Base-by-base conservation (phyloP, 2,797 vertebrate species). In the Mus spretus region DNA sequence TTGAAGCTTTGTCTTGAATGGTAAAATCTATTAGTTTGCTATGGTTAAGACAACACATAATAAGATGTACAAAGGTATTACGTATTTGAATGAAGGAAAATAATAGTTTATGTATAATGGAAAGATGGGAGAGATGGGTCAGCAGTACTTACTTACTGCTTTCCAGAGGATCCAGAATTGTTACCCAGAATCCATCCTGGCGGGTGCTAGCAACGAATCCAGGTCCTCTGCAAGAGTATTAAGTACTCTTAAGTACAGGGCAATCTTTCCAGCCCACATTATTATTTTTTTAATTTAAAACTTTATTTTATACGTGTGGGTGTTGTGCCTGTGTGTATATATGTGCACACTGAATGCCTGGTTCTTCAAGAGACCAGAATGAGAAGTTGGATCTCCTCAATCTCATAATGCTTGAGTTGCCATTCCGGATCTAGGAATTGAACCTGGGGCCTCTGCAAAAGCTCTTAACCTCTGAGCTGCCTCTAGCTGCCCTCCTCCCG, bases 1-100 rank as follows among this genome's bases (percentile, higher is more conserved):
- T 6, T 94, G 57, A 47, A 6, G 85, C 53, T 96, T 97, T 67
- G 31, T 91, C 8, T 84, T 79, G 24, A 90, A 77, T 96, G 80
- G 80, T 89, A 67, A 95, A 70, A 65, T 75, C 55, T 8, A 44
- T 93, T 88, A 92, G 70, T 84, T 95, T 88, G 20, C 70, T 28
- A 83, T 84, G 44, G 50, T 78, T 94, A 70, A 96, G 93, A 93
- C 72, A 55, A 13, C 65, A 80, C 50, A 79, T 75, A 9, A 93
- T 92, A 55, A 55, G 15, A 37, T 93, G 40, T 67, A 89, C 14
- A 93, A 77, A 88, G 84, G 50, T 81, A 82, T 61, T 91, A 61
- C 34, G 28, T 84, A 53, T 40, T 78, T 93, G 61, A 78, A 77
- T 91, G 37, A 75, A 70, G 92, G 26, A 91, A 86, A 89, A 59